These are phyloP conservation scores for Trochalopteron elliotii DNA, from an alignment of 2,113 vertebrate genomes.

Conservation along the genomic window DNA sequence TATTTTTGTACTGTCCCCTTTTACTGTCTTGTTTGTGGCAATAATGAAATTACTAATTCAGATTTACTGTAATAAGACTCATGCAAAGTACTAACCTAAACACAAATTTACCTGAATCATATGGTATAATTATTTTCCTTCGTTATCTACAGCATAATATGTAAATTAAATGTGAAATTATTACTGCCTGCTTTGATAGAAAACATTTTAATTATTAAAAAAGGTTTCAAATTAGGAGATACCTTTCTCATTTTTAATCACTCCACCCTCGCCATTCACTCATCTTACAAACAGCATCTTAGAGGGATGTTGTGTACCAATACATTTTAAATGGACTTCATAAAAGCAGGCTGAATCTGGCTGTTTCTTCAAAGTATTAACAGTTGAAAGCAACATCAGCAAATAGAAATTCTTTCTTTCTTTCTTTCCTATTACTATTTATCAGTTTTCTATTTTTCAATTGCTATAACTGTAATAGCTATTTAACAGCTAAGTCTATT, in stretches of 20 bases:
- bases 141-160: neutral
- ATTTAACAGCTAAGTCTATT: neutral
- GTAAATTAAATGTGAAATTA: neutral
- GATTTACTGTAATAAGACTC: neutral
- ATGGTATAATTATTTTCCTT: neutral
- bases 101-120: neutral
- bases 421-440: neutral
- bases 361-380: neutral
- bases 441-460: neutral
- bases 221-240: neutral
- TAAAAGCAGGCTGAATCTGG: neutral
- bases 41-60: neutral
- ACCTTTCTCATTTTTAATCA: neutral
- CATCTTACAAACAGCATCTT: neutral
- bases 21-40: neutral
- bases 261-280: neutral
- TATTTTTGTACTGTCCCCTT: neutral
- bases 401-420: neutral
- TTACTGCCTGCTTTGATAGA: neutral
- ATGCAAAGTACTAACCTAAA: neutral
- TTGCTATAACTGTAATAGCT: neutral
- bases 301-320: neutral
- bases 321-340: fast-evolving
- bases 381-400: neutral
- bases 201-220: neutral